Evolutionary conservation across 2,797 vertebrate genomes (phyloP).

Genomic region (Acipenser transmontanus): DNA sequence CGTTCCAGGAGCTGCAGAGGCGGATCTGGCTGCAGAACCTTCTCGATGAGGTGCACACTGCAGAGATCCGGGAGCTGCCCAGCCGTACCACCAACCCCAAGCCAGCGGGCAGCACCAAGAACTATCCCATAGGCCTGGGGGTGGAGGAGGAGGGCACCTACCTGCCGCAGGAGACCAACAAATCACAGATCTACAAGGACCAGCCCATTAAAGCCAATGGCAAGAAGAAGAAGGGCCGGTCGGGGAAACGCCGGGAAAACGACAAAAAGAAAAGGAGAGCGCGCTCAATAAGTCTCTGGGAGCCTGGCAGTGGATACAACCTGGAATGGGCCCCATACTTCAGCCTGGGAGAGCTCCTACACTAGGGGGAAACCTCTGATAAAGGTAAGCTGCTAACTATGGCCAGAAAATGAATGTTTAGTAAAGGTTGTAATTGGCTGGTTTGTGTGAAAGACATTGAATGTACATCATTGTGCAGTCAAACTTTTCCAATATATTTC

Average conservation of each 20-base stretch:
- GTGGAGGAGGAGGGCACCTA: constrained; percentile 78
- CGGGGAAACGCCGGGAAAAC: constrained; percentile 80
- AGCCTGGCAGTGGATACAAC: constrained; percentile 42
- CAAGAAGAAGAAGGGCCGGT: constrained; percentile 81
- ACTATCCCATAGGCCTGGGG: constrained; percentile 67
- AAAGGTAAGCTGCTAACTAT: constrained; percentile 43
- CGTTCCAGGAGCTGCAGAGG: constrained; percentile 81
- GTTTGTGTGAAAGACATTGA: too few relatives aligned
- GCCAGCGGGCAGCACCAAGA: constrained; percentile 78
- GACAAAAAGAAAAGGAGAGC: constrained; percentile 84
- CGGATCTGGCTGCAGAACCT: constrained; percentile 88
- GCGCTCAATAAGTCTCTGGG: constrained; percentile 50
- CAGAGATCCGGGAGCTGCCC: constrained; percentile 72
- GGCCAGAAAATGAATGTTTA: too few relatives aligned
- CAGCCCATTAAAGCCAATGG: constrained; percentile 59
- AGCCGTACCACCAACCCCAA: constrained; percentile 76
- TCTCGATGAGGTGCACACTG: constrained; percentile 86
- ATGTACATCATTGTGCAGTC: too few relatives aligned
- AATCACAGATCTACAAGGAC: constrained; percentile 79
- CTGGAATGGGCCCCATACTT: constrained; percentile 50
- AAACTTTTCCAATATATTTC: too few relatives aligned
- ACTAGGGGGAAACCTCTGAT: constrained; percentile 66
- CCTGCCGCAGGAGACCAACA: constrained; percentile 91
- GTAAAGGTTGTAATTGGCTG: too few relatives aligned
- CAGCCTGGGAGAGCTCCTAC: constrained; percentile 43